Evolutionary conservation across 2,888 invertebrate genomes (phyloP), one percentile per base, ranked within the genome.

Genomic region (Drosophila recens): DNA sequence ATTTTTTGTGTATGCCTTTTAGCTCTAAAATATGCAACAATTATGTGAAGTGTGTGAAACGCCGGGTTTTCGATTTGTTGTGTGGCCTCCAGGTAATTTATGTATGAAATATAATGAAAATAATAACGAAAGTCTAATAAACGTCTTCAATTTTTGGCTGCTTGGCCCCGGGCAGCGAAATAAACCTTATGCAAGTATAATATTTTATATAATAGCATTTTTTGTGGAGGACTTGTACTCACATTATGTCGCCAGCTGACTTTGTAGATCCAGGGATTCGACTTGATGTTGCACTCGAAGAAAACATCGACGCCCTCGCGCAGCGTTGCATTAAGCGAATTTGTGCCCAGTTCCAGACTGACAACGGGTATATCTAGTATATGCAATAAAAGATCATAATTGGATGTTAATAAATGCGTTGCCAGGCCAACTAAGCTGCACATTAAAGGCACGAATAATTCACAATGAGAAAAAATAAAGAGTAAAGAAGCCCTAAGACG

Each of bases 241-340:
- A 96, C 96, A 91, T 96, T 95, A 90, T 96, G 96, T 87, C 95
- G 94, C 96, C 96, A 96, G 89, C 95, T 95, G 86, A 96, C 95
- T 94, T 95, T 95, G 91, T 95, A 95, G 59, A 96, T 95, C 95
- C 95, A 96, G 0, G 97, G 97, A 93, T 97, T 97, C 23, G 97
- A 96, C 91, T 96, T 96, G 88, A 97, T 97, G 92, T 95, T 96
- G 93, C 97, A 97, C 92, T 97, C 97, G 91, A 97, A 97, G 94
- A 97, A 97, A 11, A 97, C 97, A 91, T 97, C 97, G 70, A 96
- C 96, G 8, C 97, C 97, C 92, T 97, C 97, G 83, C 96, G 96
- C 88, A 98, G 96, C 81, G 95, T 95, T 1, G 96, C 95, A 90
- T 97, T 92, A 58, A 92, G 96, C 49, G 97, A 93, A 83, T 95